A percentile compares a stretch with the other conserved stretches of the same genome.
Conservation (phyloP, 2,797 vertebrate genomes). For the Leptoclinus maculatus region DNA sequence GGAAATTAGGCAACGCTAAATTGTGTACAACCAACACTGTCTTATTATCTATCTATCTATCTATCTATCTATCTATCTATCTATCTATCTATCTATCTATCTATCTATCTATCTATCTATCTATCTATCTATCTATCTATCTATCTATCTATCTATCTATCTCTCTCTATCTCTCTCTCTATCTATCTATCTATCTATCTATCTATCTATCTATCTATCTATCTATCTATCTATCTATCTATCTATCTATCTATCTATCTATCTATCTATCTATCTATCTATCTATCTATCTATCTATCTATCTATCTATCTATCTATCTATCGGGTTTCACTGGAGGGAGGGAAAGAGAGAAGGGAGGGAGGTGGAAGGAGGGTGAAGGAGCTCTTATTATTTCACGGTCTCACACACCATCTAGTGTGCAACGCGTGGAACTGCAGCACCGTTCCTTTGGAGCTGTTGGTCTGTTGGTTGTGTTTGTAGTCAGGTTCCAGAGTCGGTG, state of each 20-base stretch:
- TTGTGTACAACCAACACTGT: neutral
- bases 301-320: slow-evolving; percentile 23
- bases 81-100: neutral
- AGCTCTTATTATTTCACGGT: slow-evolving; percentile 69
- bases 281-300: neutral
- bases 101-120: neutral
- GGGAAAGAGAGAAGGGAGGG: slow-evolving; percentile 30
- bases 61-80: slow-evolving; percentile 53
- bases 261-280: slow-evolving; percentile 56
- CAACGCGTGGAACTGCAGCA: slow-evolving; percentile 35
- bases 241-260: slow-evolving; percentile 5
- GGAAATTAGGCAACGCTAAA: neutral
- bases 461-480: slow-evolving; percentile 7
- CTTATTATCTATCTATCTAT: slow-evolving; percentile 1
- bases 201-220: slow-evolving; percentile 33
- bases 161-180: slow-evolving; percentile 29
- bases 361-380: slow-evolving; percentile 19
- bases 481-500: slow-evolving; percentile 17
- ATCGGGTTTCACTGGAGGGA: slow-evolving; percentile 39
- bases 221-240: slow-evolving; percentile 1
- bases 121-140: slow-evolving; percentile 20
- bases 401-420: slow-evolving; percentile 81
- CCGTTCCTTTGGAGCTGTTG: neutral
- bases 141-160: slow-evolving; percentile 12
- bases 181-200: slow-evolving; percentile 43